phyloP scores from a whole-genome alignment of 2,888 invertebrate species.

The Orthosia cruda region DNA sequence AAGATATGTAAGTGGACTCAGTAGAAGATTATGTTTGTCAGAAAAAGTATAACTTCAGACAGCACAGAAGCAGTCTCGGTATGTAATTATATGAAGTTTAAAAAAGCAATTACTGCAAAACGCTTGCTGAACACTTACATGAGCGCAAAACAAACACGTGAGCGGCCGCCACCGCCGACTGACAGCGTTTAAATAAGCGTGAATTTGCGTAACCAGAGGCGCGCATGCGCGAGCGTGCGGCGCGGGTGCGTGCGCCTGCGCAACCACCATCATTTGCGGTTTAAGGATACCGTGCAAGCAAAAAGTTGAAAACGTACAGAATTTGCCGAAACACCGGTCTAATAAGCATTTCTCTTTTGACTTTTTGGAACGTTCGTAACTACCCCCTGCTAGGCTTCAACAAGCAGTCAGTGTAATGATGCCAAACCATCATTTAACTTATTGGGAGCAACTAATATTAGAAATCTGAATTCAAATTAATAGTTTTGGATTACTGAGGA shows the following conservation, averaged over 20 bases:
- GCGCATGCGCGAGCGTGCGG: constrained; percentile 43
- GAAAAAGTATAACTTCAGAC: constrained; percentile 43
- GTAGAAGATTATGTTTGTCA: constrained; percentile 28
- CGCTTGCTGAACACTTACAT: constrained; percentile 48
- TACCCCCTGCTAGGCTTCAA: neutral
- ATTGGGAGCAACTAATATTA: neutral
- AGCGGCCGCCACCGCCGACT: constrained; percentile 29
- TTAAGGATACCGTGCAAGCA: constrained; percentile 37
- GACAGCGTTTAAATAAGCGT: constrained; percentile 62
- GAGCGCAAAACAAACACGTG: constrained; percentile 58
- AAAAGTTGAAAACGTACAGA: constrained; percentile 35
- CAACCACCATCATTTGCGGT: constrained; percentile 42
- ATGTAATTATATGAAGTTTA: constrained; percentile 47
- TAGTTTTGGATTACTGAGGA: neutral
- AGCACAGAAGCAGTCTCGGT: constrained; percentile 32
- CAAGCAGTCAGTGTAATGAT: neutral
- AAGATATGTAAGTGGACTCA: constrained; percentile 2
- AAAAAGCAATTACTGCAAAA: constrained; percentile 57
- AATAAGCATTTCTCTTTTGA: constrained; percentile 28
- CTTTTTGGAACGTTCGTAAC: constrained; percentile 25
- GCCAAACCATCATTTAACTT: neutral
- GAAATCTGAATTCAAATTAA: neutral
- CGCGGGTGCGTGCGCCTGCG: constrained; percentile 51
- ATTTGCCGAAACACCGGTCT: constrained; percentile 47
- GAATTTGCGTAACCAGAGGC: constrained; percentile 52